Percentiles rank a stretch among this genome's conserved stretches.
These are phyloP conservation scores for Cerastis leucographa DNA, from an alignment of 2,888 invertebrate genomes.

Conservation along the genomic window DNA sequence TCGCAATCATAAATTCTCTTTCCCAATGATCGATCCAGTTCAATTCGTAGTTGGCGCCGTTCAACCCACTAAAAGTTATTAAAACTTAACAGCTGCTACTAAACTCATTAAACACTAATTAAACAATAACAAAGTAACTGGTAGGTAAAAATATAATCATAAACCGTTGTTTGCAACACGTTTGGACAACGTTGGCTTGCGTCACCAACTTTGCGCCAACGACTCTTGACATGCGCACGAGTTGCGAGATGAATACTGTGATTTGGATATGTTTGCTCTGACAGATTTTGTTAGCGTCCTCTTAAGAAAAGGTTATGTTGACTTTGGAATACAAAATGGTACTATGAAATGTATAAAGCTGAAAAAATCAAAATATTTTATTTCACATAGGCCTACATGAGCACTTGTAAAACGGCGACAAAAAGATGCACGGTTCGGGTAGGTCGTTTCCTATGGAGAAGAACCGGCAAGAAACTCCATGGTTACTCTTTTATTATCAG, in stretches of 20 bases:
- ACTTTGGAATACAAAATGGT: slow-evolving; percentile 11
- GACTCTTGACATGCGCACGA: slow-evolving; percentile 39
- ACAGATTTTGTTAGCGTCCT: slow-evolving; percentile 44
- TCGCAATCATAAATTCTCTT: neutral
- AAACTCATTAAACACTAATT: neutral
- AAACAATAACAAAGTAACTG: slow-evolving; percentile 13
- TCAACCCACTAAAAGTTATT: neutral
- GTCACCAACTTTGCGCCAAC: slow-evolving; percentile 56
- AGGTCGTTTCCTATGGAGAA: too few relatives aligned
- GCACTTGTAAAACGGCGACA: too few relatives aligned
- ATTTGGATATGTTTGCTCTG: slow-evolving; percentile 55
- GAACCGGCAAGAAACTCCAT: too few relatives aligned
- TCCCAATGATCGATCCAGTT: neutral
- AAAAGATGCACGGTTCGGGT: too few relatives aligned
- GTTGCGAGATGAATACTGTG: slow-evolving; percentile 51
- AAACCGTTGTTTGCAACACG: slow-evolving; percentile 33
- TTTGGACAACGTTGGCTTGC: slow-evolving; percentile 52
- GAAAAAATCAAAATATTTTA: too few relatives aligned
- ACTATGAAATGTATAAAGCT: neutral
- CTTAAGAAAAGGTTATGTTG: slow-evolving; percentile 41
- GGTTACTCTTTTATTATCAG: too few relatives aligned
- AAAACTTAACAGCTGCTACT: neutral
- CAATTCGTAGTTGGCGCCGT: neutral
- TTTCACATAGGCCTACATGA: too few relatives aligned
- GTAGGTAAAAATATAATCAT: slow-evolving; percentile 17